Conservation (phyloP, 2,113 vertebrate genomes). For the Corapipo altera region DNA sequence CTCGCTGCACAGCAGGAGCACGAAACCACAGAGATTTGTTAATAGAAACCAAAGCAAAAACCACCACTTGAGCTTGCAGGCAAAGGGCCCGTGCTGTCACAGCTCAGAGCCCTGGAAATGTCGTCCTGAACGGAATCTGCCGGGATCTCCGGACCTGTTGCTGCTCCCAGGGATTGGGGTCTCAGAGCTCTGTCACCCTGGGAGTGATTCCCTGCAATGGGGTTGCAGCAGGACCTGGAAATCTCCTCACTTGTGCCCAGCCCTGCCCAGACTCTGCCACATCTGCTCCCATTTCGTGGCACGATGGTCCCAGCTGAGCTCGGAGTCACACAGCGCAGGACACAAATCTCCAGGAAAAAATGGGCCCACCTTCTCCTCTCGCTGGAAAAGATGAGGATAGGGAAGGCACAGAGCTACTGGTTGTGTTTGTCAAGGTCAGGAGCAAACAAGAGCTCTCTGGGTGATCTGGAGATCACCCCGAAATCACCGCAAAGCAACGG, state of each 20-base stretch:
- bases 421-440: not conserved
- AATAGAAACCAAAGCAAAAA: conserved; percentile 2
- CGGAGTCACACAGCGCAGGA: rapidly evolving
- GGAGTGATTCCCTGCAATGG: rapidly evolving
- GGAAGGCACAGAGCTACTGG: not conserved
- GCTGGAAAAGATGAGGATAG: not conserved
- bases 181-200: rapidly evolving
- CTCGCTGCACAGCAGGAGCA: not conserved
- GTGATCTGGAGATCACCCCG: not conserved
- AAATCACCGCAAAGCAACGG: not conserved
- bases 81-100: not conserved
- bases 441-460: not conserved
- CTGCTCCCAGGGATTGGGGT: not conserved
- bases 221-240: rapidly evolving
- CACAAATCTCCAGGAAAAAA: rapidly evolving
- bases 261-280: not conserved
- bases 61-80: not conserved
- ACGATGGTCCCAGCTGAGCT: rapidly evolving
- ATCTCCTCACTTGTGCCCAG: rapidly evolving
- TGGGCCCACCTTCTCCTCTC: not conserved
- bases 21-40: not conserved
- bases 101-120: not conserved
- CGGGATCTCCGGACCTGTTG: not conserved
- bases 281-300: not conserved
- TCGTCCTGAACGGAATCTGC: not conserved